Evolutionary conservation across 35 echinoderm and acorn worm species (phyloP).

Genomic region (Holothuria glaberrima): DNA sequence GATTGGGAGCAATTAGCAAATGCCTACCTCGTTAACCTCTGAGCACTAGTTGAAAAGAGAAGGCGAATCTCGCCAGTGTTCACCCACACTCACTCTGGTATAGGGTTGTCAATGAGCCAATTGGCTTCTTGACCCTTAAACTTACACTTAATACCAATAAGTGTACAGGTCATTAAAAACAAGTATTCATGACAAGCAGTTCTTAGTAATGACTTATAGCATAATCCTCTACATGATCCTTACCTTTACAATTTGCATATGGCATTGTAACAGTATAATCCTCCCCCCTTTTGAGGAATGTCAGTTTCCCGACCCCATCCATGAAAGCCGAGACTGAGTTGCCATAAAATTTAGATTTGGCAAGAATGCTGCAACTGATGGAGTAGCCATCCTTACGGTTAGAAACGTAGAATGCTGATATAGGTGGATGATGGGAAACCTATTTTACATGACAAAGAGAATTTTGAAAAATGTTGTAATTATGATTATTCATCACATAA

Average conservation of each 20-base stretch:
- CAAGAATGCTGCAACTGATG: constrained; percentile 87
- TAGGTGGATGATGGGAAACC: constrained; percentile 88
- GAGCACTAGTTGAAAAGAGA: too few relatives aligned
- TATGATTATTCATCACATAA: too few relatives aligned
- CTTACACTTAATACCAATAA: too few relatives aligned
- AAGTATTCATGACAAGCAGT: too few relatives aligned
- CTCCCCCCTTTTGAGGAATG: constrained; percentile 79
- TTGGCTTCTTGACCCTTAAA: too few relatives aligned
- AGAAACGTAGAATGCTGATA: constrained; percentile 89
- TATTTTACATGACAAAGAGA: neutral
- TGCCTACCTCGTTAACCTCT: too few relatives aligned
- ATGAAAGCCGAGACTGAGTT: constrained; percentile 86
- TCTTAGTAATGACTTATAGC: neutral
- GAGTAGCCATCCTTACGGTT: constrained; percentile 93
- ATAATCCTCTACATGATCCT: neutral
- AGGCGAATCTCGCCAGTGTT: too few relatives aligned
- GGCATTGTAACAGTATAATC: constrained; percentile 96
- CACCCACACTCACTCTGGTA: too few relatives aligned
- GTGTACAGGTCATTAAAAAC: too few relatives aligned
- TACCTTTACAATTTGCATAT: constrained; percentile 97
- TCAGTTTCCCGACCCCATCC: constrained; percentile 82
- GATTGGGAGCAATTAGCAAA: too few relatives aligned
- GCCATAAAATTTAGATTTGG: constrained; percentile 95
- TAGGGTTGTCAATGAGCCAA: too few relatives aligned
- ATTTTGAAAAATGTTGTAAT: too few relatives aligned